These are phyloP conservation scores for Andrena flavipes DNA, from an alignment of 2,888 invertebrate genomes.

Conservation along the genomic window DNA sequence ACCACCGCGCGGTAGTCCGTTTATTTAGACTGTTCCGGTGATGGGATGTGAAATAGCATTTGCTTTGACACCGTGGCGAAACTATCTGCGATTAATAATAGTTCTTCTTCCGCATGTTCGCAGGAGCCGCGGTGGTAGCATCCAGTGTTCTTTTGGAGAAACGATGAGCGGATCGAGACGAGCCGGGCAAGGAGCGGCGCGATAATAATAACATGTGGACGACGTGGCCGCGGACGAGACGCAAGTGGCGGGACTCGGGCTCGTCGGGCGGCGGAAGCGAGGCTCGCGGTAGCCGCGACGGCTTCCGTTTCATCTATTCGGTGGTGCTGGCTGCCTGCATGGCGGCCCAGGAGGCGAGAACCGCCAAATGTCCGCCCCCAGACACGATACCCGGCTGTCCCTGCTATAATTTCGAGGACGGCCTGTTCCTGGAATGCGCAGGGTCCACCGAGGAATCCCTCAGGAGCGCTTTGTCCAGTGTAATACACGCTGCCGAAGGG, in stretches of 20 bases:
- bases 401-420: conserved; percentile 97
- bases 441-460: conserved; percentile 92
- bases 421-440: conserved; percentile 95
- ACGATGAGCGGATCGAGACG: conserved; percentile 75
- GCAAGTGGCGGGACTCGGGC: conserved; percentile 79
- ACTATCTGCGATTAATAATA: too few relatives aligned
- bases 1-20: not conserved
- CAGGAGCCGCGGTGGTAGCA: conserved; percentile 45
- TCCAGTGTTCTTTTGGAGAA: conserved; percentile 43
- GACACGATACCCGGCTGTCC: conserved; percentile 93
- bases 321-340: conserved; percentile 78
- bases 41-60: too few relatives aligned
- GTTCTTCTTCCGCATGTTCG: conserved; percentile 24
- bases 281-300: conserved; percentile 63
- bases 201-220: conserved; percentile 82
- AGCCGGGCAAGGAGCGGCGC: conserved; percentile 72
- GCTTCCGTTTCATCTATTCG: conserved; percentile 74
- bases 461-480: conserved; percentile 88
- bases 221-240: conserved; percentile 81
- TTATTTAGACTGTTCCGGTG: too few relatives aligned
- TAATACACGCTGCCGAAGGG: conserved; percentile 88
- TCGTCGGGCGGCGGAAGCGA: conserved; percentile 60
- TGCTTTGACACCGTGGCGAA: too few relatives aligned
- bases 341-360: conserved; percentile 78
- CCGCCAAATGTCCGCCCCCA: conserved; percentile 89